Conservation (phyloP, 2,888 invertebrate genomes). For the Caenorhabditis afra region DNA sequence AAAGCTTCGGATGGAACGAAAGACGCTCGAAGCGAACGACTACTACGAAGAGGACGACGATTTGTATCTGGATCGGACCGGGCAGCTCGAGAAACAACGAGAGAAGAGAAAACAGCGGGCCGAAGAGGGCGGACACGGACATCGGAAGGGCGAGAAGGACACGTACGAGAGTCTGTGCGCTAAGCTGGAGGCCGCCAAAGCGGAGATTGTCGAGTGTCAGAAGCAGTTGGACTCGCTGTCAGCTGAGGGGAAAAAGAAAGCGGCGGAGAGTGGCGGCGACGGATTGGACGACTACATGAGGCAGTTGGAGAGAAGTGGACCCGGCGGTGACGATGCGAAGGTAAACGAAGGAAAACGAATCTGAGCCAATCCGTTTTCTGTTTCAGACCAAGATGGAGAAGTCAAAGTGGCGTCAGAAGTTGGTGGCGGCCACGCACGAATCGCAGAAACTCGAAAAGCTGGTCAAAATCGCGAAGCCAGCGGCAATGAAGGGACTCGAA, state of each 20-base stretch:
- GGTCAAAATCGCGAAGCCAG: slow-evolving; percentile 73
- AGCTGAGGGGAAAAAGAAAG: slow-evolving; percentile 17
- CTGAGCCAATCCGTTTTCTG: neutral
- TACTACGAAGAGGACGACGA: slow-evolving; percentile 96
- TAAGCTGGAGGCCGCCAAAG: slow-evolving; percentile 62
- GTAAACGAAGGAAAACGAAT: too few relatives aligned
- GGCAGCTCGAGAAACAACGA: slow-evolving; percentile 91
- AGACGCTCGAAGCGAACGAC: slow-evolving; percentile 85
- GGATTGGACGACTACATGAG: slow-evolving; percentile 68
- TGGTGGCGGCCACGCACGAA: slow-evolving; percentile 69
- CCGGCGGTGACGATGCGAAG: slow-evolving; percentile 61
- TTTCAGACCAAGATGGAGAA: slow-evolving; percentile 72
- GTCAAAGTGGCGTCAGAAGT: slow-evolving; percentile 67
- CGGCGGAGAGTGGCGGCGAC: slow-evolving; percentile 26
- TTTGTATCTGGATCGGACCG: slow-evolving; percentile 94
- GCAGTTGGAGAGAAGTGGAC: slow-evolving; percentile 59
- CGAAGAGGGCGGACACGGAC: slow-evolving; percentile 39
- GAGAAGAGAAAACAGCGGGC: slow-evolving; percentile 86
- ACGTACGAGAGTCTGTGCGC: slow-evolving; percentile 66
- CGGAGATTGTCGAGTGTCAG: slow-evolving; percentile 62
- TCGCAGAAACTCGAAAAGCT: slow-evolving; percentile 69
- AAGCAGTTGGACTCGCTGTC: slow-evolving; percentile 59
- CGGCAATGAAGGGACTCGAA: slow-evolving; percentile 54
- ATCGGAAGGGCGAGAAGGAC: slow-evolving; percentile 51
- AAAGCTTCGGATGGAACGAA: slow-evolving; percentile 58